Conservation (phyloP, 2,888 invertebrate genomes). For the Diachrysia chrysitis region DNA sequence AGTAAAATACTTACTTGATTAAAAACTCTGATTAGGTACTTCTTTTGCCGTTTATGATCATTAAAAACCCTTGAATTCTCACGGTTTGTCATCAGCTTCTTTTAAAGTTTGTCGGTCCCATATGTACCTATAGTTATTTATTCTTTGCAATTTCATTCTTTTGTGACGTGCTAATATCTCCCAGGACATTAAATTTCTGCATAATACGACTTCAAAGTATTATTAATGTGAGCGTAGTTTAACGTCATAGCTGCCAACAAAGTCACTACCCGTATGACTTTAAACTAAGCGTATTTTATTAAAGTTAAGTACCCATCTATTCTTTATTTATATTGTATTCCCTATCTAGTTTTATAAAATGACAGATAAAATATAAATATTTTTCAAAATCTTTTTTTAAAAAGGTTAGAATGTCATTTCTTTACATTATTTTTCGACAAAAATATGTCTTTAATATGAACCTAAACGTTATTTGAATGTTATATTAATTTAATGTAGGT, state of each 20-base stretch:
- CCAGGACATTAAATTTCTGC: background rate
- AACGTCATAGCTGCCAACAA: background rate
- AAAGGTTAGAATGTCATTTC: background rate
- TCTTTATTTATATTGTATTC: background rate
- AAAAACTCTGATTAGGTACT: too few relatives aligned
- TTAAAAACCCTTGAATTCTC: too few relatives aligned
- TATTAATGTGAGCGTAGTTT: background rate
- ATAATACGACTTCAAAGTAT: background rate
- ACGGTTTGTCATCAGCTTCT: background rate
- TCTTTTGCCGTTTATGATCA: too few relatives aligned
- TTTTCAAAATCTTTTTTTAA: background rate
- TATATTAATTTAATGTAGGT: too few relatives aligned
- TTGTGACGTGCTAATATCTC: background rate
- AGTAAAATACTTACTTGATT: too few relatives aligned
- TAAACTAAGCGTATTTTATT: constrained; percentile 6
- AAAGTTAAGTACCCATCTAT: background rate
- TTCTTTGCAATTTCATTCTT: background rate
- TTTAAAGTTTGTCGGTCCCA: too few relatives aligned
- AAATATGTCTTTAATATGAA: background rate
- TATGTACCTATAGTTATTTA: background rate
- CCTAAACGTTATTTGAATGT: background rate
- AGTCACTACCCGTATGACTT: background rate
- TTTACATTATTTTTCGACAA: background rate
- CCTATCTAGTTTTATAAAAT: background rate
- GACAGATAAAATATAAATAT: background rate